Percentiles rank a stretch among this genome's conserved stretches.
These are phyloP conservation scores for Trissonchulus latispiculum DNA, from an alignment of 2,888 invertebrate genomes.

Conservation along the genomic window DNA sequence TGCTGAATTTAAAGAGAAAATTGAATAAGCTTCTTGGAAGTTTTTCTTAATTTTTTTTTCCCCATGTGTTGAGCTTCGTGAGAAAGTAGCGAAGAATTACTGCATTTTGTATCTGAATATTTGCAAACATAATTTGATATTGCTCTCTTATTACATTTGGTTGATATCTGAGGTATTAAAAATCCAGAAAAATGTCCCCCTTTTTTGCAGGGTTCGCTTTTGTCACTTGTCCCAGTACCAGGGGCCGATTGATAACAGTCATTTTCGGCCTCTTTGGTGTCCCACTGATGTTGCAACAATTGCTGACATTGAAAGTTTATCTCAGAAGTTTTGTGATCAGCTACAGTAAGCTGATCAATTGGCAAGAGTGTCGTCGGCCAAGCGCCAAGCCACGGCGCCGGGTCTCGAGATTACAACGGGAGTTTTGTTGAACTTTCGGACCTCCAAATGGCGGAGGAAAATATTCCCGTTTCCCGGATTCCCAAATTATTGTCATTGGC, in stretches of 20 bases:
- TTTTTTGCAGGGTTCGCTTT: slow-evolving; percentile 23
- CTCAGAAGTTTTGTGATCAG: slow-evolving; percentile 18
- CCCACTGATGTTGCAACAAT: slow-evolving; percentile 26
- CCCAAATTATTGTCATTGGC: slow-evolving; percentile 18
- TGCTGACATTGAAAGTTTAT: slow-evolving; percentile 25
- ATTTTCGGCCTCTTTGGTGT: slow-evolving; percentile 24
- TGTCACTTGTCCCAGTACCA: slow-evolving; percentile 13
- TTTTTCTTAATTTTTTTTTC: too few relatives aligned
- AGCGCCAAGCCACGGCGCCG: too few relatives aligned
- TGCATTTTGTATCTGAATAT: too few relatives aligned
- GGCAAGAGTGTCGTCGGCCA: too few relatives aligned
- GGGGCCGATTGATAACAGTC: slow-evolving; percentile 21
- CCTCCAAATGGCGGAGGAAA: not conserved
- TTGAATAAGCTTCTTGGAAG: too few relatives aligned
- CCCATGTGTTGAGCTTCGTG: too few relatives aligned
- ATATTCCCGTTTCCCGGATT: slow-evolving; percentile 14
- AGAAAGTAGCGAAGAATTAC: too few relatives aligned
- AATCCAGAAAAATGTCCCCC: not conserved
- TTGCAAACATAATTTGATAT: too few relatives aligned
- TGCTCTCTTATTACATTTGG: too few relatives aligned
- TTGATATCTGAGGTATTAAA: too few relatives aligned
- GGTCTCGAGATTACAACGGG: not conserved
- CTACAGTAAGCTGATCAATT: slow-evolving; percentile 9
- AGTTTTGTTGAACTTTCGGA: not conserved
- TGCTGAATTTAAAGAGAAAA: too few relatives aligned